Conservation (phyloP, 2,888 invertebrate species). For the Dioctria linearis region DNA sequence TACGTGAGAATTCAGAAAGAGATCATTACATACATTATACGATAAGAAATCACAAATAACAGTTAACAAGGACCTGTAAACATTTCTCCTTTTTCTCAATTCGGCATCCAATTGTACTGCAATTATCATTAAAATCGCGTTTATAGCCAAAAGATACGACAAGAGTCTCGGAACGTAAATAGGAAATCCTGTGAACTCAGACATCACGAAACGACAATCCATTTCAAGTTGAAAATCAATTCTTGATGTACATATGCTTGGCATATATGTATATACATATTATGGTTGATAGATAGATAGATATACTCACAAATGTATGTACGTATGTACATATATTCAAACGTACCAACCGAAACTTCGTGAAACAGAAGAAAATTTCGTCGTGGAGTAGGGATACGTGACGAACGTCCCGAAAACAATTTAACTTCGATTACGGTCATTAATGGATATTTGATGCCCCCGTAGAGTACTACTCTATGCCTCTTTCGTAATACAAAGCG, state of each 20-base stretch:
- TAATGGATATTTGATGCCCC: conserved; percentile 46
- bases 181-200: conserved; percentile 22
- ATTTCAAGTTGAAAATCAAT: conserved; percentile 41
- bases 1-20: too few relatives aligned
- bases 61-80: background rate
- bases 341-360: background rate
- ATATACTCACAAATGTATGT: too few relatives aligned
- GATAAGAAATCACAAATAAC: too few relatives aligned
- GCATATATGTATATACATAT: conserved; percentile 3
- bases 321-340: too few relatives aligned
- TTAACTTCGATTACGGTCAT: conserved; percentile 48
- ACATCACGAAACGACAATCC: conserved; percentile 46
- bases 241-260: background rate
- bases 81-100: conserved; percentile 8
- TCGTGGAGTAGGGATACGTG: conserved; percentile 31
- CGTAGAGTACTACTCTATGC: conserved; percentile 18
- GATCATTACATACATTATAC: too few relatives aligned
- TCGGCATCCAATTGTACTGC: conserved; percentile 2
- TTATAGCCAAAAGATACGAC: conserved; percentile 6
- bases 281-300: too few relatives aligned
- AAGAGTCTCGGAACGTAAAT: background rate
- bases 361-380: conserved; percentile 29
- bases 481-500: conserved; percentile 26
- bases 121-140: conserved; percentile 40
- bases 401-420: conserved; percentile 45